phyloP scores from a whole-genome alignment of 2,888 invertebrate genomes.

The Strigamia maritima region DNA sequence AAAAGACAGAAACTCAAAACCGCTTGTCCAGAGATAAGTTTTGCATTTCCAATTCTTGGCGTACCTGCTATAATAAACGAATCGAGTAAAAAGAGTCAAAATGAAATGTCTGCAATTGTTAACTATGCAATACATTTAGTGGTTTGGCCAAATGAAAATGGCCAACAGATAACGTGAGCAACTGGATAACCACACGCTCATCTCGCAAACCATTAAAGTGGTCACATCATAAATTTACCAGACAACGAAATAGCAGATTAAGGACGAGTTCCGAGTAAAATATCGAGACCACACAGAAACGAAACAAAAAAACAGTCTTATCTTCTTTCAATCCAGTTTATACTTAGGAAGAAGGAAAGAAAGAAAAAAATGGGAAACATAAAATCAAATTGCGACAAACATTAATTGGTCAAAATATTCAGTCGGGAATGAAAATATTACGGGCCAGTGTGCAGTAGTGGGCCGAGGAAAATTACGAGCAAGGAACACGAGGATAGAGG shows the following conservation, averaged over 20 bases:
- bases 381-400: not conserved
- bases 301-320: not conserved
- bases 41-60: constrained; percentile 4
- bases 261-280: constrained; percentile 15
- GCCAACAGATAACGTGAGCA: constrained; percentile 5
- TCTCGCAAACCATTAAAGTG: constrained; percentile 5
- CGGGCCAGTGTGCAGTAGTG: not conserved
- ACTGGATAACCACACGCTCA: constrained; percentile 15
- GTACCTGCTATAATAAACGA: not conserved
- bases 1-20: not conserved
- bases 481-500: constrained; percentile 25
- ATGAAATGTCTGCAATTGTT: not conserved
- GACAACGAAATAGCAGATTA: constrained; percentile 1
- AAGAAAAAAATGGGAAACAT: not conserved
- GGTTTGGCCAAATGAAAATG: constrained; percentile 10
- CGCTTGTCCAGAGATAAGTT: not conserved
- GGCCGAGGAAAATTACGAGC: constrained; percentile 9
- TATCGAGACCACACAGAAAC: constrained; percentile 3
- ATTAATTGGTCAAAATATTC: constrained; percentile 5
- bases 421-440: not conserved
- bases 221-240: constrained; percentile 9
- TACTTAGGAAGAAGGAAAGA: not conserved
- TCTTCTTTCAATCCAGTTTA: not conserved
- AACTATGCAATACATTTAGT: constrained; percentile 9
- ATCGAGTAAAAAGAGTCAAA: not conserved